Conservation (phyloP, 2,888 invertebrate genomes). For the Phortica magna region DNA sequence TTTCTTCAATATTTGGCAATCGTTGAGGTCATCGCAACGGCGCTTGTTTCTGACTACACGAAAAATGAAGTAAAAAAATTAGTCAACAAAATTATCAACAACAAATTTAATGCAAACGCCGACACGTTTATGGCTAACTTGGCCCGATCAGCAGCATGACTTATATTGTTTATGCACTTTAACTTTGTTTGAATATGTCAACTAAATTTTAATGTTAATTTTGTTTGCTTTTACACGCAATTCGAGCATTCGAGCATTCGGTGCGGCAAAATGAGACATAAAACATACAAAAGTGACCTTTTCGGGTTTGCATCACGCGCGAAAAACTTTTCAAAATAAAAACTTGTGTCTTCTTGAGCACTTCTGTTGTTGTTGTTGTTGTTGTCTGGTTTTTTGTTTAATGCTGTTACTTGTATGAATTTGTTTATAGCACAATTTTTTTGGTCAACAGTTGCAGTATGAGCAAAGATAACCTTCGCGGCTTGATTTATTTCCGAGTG, state of each 20-base stretch:
- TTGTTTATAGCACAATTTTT: background rate
- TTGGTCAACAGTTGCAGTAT: background rate
- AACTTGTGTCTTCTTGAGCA: background rate
- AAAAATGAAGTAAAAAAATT: conserved; percentile 7
- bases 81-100: conserved; percentile 11
- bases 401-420: background rate
- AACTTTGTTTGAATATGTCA: background rate
- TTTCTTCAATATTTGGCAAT: no score
- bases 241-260: no score
- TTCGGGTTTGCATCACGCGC: conserved; percentile 15
- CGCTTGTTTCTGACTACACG: background rate
- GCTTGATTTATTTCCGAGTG: conserved; percentile 22
- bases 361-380: conserved; percentile 5
- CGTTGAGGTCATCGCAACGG: background rate
- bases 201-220: no score
- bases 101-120: background rate
- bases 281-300: background rate
- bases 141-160: conserved; percentile 16
- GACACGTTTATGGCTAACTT: conserved; percentile 21
- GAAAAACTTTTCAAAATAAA: background rate
- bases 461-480: conserved; percentile 24
- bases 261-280: no score
- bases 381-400: no score
- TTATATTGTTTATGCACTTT: background rate
- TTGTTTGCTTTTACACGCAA: no score